Conservation (phyloP, 2,113 vertebrate genomes). For the Chaetops frenatus region DNA sequence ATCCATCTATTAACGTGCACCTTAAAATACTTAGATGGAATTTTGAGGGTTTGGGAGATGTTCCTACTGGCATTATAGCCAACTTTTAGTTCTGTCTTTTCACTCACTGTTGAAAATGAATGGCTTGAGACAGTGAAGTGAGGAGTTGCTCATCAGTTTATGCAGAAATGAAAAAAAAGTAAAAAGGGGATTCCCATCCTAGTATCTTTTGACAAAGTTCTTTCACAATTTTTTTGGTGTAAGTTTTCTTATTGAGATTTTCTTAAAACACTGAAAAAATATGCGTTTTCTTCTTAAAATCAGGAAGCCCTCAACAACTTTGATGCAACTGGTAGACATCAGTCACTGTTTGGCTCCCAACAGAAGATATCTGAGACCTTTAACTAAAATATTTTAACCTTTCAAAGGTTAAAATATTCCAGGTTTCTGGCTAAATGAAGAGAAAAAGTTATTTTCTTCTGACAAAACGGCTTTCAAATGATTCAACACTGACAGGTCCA, state of each 20-base stretch:
- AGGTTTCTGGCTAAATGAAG: not conserved
- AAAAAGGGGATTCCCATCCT: not conserved
- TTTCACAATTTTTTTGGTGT: not conserved
- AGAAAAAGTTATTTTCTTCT: not conserved
- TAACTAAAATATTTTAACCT: not conserved
- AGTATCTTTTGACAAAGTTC: not conserved
- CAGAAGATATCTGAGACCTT: rapidly evolving
- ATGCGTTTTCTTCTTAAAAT: not conserved
- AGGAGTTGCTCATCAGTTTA: rapidly evolving
- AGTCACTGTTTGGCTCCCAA: not conserved
- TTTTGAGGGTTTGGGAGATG: not conserved
- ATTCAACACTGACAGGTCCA: not conserved
- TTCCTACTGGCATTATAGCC: not conserved
- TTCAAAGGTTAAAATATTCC: not conserved
- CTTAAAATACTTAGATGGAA: not conserved
- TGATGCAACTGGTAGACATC: not conserved
- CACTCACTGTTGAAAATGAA: not conserved
- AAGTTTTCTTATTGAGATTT: not conserved
- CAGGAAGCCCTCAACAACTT: not conserved
- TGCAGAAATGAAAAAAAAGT: not conserved
- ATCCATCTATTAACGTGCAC: not conserved
- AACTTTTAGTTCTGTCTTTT: not conserved
- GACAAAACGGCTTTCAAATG: not conserved
- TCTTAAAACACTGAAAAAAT: not conserved
- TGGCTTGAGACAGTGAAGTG: not conserved